These are phyloP conservation scores for Drosophila erecta DNA, from an alignment of 1,140 invertebrate species.

Conservation along the genomic window DNA sequence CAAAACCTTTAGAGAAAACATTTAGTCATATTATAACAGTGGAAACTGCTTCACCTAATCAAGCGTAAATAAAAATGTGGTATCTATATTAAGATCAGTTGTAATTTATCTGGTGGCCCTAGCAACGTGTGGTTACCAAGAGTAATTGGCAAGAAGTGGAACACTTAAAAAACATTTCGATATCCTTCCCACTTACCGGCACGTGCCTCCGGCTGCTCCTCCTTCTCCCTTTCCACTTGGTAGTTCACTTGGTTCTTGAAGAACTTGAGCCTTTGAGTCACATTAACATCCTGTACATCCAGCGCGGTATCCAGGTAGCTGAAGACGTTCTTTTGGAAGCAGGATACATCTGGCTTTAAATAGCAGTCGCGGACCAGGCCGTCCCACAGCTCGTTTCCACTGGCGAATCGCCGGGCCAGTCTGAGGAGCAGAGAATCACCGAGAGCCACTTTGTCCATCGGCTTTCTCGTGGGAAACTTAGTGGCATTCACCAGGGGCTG, in stretches of 20 bases:
- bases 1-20: too few species aligned
- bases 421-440: conserved; percentile 69
- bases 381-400: conserved; percentile 89
- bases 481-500: conserved; percentile 55
- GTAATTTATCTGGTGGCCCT: not conserved
- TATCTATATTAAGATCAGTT: not conserved
- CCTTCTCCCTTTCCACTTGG: conserved; percentile 82
- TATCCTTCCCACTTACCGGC: conserved; percentile 47
- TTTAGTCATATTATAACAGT: too few species aligned
- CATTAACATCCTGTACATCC: conserved; percentile 87
- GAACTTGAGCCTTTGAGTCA: conserved; percentile 89
- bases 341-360: conserved; percentile 88
- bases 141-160: too few species aligned
- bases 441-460: not conserved
- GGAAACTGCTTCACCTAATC: too few species aligned
- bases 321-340: conserved; percentile 91
- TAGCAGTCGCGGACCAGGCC: conserved; percentile 89
- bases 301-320: conserved; percentile 88
- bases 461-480: conserved; percentile 20
- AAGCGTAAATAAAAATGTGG: too few species aligned
- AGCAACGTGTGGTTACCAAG: not conserved
- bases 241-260: conserved; percentile 88
- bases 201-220: conserved; percentile 48
- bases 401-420: conserved; percentile 84
- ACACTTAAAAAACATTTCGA: not conserved